Conservation (phyloP, 2,888 invertebrate species). For the Eugnorisma glareosa region DNA sequence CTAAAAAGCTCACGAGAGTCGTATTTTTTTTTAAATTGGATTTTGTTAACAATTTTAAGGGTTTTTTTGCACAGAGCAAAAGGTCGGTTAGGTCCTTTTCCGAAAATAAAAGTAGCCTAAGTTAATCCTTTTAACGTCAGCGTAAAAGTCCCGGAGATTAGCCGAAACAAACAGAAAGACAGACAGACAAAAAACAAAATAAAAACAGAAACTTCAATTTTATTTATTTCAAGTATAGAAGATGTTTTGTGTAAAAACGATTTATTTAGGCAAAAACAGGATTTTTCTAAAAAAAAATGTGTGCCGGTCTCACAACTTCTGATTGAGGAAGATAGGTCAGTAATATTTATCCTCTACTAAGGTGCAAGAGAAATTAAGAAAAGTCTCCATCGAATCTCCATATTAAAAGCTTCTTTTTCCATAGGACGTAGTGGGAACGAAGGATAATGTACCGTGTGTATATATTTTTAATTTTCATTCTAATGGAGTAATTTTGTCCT, state of each 20-base stretch:
- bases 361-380: neutral
- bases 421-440: neutral
- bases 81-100: too few species aligned
- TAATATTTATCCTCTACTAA: neutral
- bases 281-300: neutral
- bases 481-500: slow-evolving; percentile 1
- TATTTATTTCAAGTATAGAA: too few species aligned
- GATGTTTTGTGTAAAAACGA: neutral
- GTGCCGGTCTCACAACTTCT: neutral
- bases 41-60: too few species aligned
- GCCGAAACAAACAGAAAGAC: too few species aligned
- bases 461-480: neutral
- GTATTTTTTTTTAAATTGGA: too few species aligned
- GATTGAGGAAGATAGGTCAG: neutral
- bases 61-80: too few species aligned
- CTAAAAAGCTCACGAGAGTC: neutral
- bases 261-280: neutral
- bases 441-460: slow-evolving; percentile 2
- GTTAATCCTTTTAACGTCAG: too few species aligned
- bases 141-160: too few species aligned
- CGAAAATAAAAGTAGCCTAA: too few species aligned
- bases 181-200: too few species aligned
- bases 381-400: slow-evolving; percentile 8
- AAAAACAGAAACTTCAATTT: too few species aligned
- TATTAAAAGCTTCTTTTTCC: neutral